These are phyloP conservation scores for Dendrolimus pini DNA, from an alignment of 2,888 invertebrate species.

Conservation along the genomic window DNA sequence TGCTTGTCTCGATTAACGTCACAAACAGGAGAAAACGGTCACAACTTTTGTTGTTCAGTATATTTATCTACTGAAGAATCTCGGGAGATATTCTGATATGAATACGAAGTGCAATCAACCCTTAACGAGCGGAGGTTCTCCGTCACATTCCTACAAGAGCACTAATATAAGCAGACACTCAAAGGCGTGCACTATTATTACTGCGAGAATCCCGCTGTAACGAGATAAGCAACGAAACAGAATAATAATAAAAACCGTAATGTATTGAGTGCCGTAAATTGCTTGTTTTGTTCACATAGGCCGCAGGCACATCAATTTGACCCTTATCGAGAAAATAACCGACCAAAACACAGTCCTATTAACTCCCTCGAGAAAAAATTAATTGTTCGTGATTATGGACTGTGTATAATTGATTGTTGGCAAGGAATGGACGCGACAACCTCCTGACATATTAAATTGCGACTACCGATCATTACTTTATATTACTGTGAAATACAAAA, in stretches of 20 bases:
- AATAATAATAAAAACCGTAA: slow-evolving; percentile 56
- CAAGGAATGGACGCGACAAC: slow-evolving; percentile 41
- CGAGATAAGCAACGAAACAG: slow-evolving; percentile 45
- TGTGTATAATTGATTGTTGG: slow-evolving; percentile 60
- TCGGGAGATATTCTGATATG: neutral
- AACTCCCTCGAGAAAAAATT: slow-evolving; percentile 57
- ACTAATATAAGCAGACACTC: slow-evolving; percentile 19
- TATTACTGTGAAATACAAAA: too few species aligned
- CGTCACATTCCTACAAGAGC: slow-evolving; percentile 10
- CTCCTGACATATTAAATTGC: slow-evolving; percentile 33
- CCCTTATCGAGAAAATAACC: slow-evolving; percentile 69
- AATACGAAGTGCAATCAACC: slow-evolving; percentile 7
- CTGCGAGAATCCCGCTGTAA: slow-evolving; percentile 34
- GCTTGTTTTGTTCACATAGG: slow-evolving; percentile 59
- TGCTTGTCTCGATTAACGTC: slow-evolving; percentile 12
- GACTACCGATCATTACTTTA: slow-evolving; percentile 9
- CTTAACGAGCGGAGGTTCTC: slow-evolving; percentile 6
- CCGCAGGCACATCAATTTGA: slow-evolving; percentile 64
- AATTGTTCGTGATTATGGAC: slow-evolving; percentile 68
- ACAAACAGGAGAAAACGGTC: slow-evolving; percentile 39
- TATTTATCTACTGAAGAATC: too few species aligned
- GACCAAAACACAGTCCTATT: slow-evolving; percentile 61
- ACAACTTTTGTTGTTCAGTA: slow-evolving; percentile 14
- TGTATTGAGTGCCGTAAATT: slow-evolving; percentile 57
- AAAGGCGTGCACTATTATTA: slow-evolving; percentile 34